Evolutionary conservation across 1,140 invertebrate species (phyloP).

Genomic region (Drosophila nebulosa): DNA sequence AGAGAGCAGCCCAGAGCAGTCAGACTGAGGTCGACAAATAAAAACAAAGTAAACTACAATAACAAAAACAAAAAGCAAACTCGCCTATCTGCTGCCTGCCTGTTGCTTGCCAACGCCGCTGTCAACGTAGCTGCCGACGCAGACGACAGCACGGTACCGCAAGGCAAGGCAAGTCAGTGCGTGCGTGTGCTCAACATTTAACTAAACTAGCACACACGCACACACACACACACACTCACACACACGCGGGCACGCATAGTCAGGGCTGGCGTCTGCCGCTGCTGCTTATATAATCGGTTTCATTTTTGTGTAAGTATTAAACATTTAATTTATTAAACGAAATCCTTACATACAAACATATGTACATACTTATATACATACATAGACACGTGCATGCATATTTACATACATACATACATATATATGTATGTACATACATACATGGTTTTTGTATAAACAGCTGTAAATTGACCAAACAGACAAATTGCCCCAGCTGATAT

Average conservation of each 20-base stretch:
- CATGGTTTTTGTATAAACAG: conserved; percentile 30
- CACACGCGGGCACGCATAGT: conserved; percentile 13
- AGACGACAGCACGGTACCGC: conserved; percentile 1
- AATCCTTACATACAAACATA: conserved; percentile 24
- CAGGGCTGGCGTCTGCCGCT: conserved; percentile 16
- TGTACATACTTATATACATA: conserved; percentile 32
- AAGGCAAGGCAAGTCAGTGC: too few relatives aligned
- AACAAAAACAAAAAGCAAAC: conserved; percentile 59
- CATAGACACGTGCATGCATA: conserved; percentile 49
- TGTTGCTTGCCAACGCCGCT: conserved; percentile 17
- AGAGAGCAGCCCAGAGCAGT: conserved; percentile 34
- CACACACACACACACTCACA: conserved; percentile 27
- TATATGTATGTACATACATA: conserved; percentile 20
- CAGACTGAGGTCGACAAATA: conserved; percentile 43
- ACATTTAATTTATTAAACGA: conserved; percentile 58
- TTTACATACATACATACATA: conserved; percentile 36
- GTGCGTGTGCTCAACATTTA: conserved; percentile 73
- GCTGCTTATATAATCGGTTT: conserved; percentile 72
- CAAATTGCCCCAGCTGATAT: conserved; percentile 17
- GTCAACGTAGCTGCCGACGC: conserved; percentile 16
- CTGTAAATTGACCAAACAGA: conserved; percentile 41
- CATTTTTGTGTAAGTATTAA: conserved; percentile 65
- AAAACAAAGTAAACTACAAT: conserved; percentile 54
- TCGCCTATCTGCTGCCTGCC: conserved; percentile 64
- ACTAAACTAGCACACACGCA: conserved; percentile 69